Evolutionary conservation across 2,113 vertebrate species (phyloP).

Genomic region (Atherinomorus stipes): DNA sequence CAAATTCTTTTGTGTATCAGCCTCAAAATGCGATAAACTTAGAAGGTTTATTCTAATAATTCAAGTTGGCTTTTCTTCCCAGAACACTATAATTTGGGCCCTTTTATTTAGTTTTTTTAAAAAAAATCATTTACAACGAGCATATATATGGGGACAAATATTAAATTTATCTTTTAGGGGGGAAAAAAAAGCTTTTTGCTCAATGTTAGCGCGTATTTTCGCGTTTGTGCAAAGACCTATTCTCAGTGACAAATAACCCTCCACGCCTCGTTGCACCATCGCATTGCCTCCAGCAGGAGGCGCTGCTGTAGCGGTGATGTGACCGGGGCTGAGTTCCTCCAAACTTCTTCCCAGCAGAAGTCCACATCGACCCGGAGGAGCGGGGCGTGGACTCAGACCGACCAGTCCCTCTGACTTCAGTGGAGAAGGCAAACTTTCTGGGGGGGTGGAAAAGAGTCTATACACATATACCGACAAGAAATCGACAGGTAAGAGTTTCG

Average conservation of each 20-base stretch:
- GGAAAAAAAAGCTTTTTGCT: too few species aligned
- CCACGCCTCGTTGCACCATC: neutral
- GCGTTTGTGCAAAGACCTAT: too few species aligned
- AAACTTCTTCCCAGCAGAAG: constrained; percentile 46
- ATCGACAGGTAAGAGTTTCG: constrained; percentile 55
- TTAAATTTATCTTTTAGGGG: too few species aligned
- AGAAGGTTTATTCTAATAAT: too few species aligned
- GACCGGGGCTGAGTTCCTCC: constrained; percentile 23
- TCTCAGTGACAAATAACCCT: neutral
- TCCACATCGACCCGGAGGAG: constrained; percentile 49
- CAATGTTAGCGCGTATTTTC: too few species aligned
- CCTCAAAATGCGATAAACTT: too few species aligned
- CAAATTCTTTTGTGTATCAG: too few species aligned
- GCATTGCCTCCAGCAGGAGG: constrained; percentile 50
- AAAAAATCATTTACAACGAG: too few species aligned
- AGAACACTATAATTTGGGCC: neutral
- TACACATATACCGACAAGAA: neutral
- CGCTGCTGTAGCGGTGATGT: neutral
- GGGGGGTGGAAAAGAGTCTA: neutral
- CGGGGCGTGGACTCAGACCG: constrained; percentile 73
- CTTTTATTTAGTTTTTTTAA: too few species aligned
- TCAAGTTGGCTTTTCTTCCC: neutral
- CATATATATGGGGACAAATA: too few species aligned
- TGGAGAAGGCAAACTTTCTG: constrained; percentile 49
- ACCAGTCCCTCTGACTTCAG: constrained; percentile 26